Conservation (phyloP, 2,113 vertebrate species). For the Eudyptes chrysolophus region DNA sequence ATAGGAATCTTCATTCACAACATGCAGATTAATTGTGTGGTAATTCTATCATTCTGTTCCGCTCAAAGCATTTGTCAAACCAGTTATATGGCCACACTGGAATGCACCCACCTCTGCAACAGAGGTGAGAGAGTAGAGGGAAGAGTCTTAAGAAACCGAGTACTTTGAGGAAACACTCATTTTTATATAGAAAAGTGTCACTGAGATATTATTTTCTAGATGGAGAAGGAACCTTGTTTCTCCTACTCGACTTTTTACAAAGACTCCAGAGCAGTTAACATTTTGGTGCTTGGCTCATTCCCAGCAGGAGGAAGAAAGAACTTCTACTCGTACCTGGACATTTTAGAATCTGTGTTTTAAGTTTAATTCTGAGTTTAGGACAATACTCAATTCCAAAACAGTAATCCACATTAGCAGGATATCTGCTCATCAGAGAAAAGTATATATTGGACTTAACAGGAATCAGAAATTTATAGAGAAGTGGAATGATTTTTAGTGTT, state of each 20-base stretch:
- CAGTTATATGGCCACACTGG: background rate
- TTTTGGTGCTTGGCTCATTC: background rate
- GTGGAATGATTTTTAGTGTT: background rate
- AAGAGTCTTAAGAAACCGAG: background rate
- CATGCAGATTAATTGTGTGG: background rate
- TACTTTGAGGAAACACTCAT: background rate
- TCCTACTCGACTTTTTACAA: background rate
- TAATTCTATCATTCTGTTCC: background rate
- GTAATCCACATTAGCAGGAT: background rate
- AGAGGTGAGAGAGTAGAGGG: background rate
- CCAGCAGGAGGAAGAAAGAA: background rate
- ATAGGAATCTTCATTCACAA: background rate
- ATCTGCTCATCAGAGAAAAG: background rate
- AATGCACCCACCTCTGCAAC: background rate
- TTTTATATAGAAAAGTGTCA: background rate
- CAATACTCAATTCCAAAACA: background rate
- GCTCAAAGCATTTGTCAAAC: background rate
- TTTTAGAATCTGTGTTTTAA: background rate
- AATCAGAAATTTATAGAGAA: background rate
- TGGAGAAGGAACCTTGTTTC: background rate
- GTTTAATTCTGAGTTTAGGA: background rate
- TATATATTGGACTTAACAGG: background rate
- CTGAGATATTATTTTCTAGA: too few relatives aligned
- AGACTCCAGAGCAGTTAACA: background rate
- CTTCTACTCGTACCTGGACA: background rate